Conservation (phyloP, 1,140 invertebrate genomes). For the Tetramorium parvispinum region DNA sequence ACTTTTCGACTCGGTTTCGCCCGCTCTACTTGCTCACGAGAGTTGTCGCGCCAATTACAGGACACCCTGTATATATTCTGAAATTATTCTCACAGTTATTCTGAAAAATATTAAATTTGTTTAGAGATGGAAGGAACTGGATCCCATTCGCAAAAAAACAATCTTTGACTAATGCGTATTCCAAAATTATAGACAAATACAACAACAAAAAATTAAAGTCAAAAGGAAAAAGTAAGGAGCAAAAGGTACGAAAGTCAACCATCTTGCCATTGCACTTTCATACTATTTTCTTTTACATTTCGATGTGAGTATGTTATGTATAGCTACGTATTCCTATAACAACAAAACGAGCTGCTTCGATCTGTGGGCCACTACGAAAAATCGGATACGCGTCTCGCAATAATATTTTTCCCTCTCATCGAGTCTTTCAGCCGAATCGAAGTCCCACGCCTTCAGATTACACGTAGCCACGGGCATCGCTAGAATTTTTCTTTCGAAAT, state of each 20-base stretch:
- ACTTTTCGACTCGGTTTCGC: too few relatives aligned
- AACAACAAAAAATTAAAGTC: neutral
- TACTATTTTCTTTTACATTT: constrained; percentile 21
- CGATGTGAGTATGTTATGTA: constrained; percentile 7
- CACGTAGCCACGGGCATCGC: neutral
- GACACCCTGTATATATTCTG: too few relatives aligned
- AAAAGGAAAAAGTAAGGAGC: neutral
- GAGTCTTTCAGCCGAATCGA: constrained; percentile 41
- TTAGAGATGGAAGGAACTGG: neutral
- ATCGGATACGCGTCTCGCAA: constrained; percentile 21
- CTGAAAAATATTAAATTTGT: neutral
- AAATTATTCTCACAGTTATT: neutral
- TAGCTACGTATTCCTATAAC: neutral
- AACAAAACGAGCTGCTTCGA: constrained; percentile 29
- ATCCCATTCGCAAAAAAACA: neutral
- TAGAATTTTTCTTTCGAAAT: constrained; percentile 37
- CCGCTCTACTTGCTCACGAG: too few relatives aligned
- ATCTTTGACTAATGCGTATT: neutral
- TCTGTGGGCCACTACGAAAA: neutral
- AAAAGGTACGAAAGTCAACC: neutral
- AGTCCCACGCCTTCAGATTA: constrained; percentile 12
- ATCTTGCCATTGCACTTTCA: neutral
- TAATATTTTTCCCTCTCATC: constrained; percentile 51
- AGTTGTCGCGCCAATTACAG: too few relatives aligned
- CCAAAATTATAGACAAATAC: neutral